These are phyloP conservation scores for Nebria salina DNA, from an alignment of 2,888 invertebrate species.

Conservation along the genomic window DNA sequence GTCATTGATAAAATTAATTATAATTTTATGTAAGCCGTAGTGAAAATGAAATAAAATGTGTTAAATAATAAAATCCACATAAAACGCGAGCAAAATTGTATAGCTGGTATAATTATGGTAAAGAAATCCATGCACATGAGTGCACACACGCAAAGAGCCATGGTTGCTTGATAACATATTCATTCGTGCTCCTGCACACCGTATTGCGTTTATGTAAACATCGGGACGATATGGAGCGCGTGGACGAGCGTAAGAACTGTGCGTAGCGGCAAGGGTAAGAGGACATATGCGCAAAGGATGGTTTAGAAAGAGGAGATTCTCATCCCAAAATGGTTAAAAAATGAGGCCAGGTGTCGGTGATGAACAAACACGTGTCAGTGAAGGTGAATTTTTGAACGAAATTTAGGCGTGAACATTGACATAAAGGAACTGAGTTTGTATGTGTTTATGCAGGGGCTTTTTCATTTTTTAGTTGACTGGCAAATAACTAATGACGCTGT, in stretches of 20 bases:
- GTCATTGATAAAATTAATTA: background rate
- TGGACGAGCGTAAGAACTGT: constrained; percentile 28
- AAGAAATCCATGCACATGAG: background rate
- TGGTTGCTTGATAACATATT: constrained; percentile 35
- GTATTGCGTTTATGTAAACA: constrained; percentile 38
- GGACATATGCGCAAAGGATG: background rate
- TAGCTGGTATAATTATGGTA: background rate
- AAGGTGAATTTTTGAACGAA: background rate
- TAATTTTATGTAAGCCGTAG: background rate
- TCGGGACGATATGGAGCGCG: constrained; percentile 19
- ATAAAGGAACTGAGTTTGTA: background rate
- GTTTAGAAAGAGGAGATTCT: background rate
- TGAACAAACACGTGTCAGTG: background rate
- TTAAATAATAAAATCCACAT: background rate
- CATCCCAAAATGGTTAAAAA: background rate
- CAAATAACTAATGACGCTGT: constrained; percentile 10
- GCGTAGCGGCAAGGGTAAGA: background rate
- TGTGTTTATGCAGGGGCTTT: background rate
- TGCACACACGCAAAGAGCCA: constrained; percentile 22
- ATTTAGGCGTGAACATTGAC: constrained; percentile 1
- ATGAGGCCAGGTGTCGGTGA: background rate
- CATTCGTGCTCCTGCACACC: constrained; percentile 30
- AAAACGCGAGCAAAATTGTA: background rate
- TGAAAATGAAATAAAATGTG: background rate
- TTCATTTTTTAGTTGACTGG: background rate